Evolutionary conservation across 2,888 invertebrate genomes (phyloP).

Genomic region (Sycophila texana): DNA sequence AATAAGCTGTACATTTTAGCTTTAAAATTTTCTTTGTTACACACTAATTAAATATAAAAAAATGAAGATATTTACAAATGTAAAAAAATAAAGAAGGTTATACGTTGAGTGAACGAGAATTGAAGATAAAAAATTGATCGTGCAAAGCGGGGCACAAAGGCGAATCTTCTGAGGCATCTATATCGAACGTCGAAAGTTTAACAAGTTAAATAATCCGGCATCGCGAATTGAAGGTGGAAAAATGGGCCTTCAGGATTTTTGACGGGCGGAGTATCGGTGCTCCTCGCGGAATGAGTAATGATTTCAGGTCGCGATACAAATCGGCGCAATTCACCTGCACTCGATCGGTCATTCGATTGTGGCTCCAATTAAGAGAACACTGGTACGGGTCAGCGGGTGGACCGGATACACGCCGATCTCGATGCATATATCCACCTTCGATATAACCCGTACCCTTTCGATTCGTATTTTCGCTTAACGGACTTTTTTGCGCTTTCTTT

Average conservation of each 20-base stretch:
- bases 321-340: conserved; percentile 72
- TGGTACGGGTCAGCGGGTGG: conserved; percentile 67
- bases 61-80: too few relatives aligned
- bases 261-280: conserved; percentile 59
- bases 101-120: too few relatives aligned
- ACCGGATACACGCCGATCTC: conserved; percentile 59
- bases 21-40: too few relatives aligned
- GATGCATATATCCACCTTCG: conserved; percentile 57
- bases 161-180: conserved; percentile 40
- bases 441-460: conserved; percentile 13
- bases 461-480: not conserved
- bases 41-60: too few relatives aligned
- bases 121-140: not conserved
- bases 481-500: not conserved
- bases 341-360: conserved; percentile 70
- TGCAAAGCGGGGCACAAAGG: not conserved
- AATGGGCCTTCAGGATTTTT: conserved; percentile 58
- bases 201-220: conserved; percentile 44
- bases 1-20: too few relatives aligned
- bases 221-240: conserved; percentile 28
- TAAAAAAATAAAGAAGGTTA: too few relatives aligned
- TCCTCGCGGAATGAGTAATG: conserved; percentile 70
- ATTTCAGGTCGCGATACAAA: conserved; percentile 72
- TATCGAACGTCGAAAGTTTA: conserved; percentile 11
- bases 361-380: conserved; percentile 74